A percentile compares a stretch with the other conserved stretches of the same genome.
phyloP scores from a whole-genome alignment of 2,888 invertebrate species.

The Frankliniella fusca region DNA sequence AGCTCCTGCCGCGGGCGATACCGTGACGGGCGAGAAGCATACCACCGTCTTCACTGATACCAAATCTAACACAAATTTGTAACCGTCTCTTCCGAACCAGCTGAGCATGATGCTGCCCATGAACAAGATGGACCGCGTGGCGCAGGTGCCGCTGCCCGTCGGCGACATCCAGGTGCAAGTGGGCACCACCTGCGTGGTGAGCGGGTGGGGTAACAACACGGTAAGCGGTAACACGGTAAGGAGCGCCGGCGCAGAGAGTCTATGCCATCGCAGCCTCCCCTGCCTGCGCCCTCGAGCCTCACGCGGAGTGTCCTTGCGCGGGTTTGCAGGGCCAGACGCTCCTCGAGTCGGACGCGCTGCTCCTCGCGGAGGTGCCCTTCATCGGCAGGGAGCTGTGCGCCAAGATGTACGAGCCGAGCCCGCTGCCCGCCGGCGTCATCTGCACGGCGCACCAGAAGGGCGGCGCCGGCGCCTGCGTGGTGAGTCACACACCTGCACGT shows the following conservation, averaged over 20 bases:
- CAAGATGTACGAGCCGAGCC: background rate
- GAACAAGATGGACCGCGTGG: background rate
- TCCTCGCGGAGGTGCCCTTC: background rate
- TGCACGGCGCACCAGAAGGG: constrained; percentile 18
- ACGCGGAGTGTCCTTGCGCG: background rate
- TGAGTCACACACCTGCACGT: background rate
- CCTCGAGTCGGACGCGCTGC: background rate
- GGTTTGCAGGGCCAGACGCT: background rate
- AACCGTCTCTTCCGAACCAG: background rate
- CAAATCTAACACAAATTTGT: background rate
- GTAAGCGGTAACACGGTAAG: background rate
- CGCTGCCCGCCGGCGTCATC: background rate
- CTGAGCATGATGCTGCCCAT: background rate
- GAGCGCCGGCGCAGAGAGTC: too few relatives aligned
- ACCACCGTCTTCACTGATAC: background rate
- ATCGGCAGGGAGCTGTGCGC: background rate
- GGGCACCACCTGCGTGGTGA: background rate
- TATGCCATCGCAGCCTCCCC: too few relatives aligned
- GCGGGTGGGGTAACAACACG: constrained; percentile 20
- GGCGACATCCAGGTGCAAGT: background rate
- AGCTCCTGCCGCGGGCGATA: too few relatives aligned
- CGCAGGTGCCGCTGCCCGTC: background rate
- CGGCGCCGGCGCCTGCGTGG: constrained; percentile 14
- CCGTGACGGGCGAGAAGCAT: too few relatives aligned
- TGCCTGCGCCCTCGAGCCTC: background rate